Evolutionary conservation across 2,888 invertebrate genomes (phyloP).

Genomic region (Metalampra italica): DNA sequence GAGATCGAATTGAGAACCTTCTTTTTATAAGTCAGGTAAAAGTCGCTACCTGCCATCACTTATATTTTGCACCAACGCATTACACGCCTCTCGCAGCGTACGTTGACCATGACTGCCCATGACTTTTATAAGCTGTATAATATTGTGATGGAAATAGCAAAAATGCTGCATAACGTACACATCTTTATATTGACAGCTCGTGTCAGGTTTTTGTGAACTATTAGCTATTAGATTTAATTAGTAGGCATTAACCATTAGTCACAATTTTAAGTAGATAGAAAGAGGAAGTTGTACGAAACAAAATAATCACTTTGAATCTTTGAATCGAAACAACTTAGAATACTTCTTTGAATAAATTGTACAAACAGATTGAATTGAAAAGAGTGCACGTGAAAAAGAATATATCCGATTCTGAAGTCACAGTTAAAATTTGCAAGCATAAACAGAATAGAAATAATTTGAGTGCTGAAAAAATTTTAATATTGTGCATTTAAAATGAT

Average conservation of each 20-base stretch:
- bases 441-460: too few relatives aligned
- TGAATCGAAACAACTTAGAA: too few relatives aligned
- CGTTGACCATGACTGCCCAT: conserved; percentile 59
- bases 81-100: conserved; percentile 30
- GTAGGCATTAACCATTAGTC: neutral
- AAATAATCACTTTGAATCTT: too few relatives aligned
- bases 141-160: conserved; percentile 35
- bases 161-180: conserved; percentile 30
- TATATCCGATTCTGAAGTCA: too few relatives aligned
- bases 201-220: conserved; percentile 23
- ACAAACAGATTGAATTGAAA: too few relatives aligned
- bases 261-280: neutral
- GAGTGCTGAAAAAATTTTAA: too few relatives aligned
- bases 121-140: conserved; percentile 38
- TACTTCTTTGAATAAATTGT: too few relatives aligned
- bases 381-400: too few relatives aligned
- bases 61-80: conserved; percentile 11
- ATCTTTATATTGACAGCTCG: conserved; percentile 30
- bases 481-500: too few relatives aligned
- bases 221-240: conserved; percentile 3
- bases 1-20: too few relatives aligned
- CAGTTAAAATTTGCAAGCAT: too few relatives aligned
- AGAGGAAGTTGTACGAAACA: neutral
- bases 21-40: too few relatives aligned
- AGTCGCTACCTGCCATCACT: conserved; percentile 2